phyloP scores from a whole-genome alignment of 2,797 vertebrate species.

The Urosaurus nigricauda region DNA sequence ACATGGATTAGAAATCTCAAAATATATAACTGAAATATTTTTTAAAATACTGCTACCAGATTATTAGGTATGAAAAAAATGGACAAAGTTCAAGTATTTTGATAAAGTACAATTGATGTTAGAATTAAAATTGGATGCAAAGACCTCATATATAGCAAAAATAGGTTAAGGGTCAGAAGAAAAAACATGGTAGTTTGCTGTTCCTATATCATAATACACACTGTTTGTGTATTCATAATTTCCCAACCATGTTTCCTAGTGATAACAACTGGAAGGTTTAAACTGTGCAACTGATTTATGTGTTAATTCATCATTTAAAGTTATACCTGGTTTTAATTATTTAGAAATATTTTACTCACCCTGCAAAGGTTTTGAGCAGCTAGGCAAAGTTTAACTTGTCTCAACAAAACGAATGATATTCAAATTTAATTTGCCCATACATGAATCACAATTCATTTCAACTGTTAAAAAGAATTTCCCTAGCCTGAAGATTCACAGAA shows the following conservation, averaged over 20 bases:
- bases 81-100: neutral
- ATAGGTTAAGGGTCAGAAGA: neutral
- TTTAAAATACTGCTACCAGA: neutral
- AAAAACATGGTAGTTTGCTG: neutral
- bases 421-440: constrained; percentile 6
- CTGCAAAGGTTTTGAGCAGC: neutral
- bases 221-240: neutral
- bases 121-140: neutral
- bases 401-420: constrained; percentile 5
- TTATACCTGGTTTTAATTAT: neutral
- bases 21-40: neutral
- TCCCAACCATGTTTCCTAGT: neutral
- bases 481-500: neutral
- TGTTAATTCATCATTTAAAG: constrained; percentile 8
- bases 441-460: neutral
- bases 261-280: neutral
- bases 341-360: neutral
- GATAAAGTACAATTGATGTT: neutral
- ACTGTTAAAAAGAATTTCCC: neutral
- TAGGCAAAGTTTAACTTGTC: neutral
- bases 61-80: neutral
- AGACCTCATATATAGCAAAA: neutral
- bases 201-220: neutral
- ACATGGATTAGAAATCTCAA: constrained; percentile 15
- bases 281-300: neutral